These are phyloP conservation scores for Brenthis daphne DNA, from an alignment of 2,888 invertebrate species.

Conservation along the genomic window DNA sequence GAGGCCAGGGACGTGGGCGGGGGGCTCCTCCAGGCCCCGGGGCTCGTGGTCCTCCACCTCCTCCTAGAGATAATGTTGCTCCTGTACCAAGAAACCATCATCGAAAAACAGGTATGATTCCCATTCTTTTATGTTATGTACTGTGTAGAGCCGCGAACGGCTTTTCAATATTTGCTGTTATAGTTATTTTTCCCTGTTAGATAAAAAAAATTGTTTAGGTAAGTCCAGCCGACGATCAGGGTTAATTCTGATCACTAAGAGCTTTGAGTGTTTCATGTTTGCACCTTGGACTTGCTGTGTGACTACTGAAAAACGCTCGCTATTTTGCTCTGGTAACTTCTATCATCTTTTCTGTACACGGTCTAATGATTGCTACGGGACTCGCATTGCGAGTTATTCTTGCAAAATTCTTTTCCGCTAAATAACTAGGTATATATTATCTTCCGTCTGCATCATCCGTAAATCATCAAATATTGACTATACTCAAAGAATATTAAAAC, in stretches of 20 bases:
- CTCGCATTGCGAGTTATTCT: conserved; percentile 55
- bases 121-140: conserved; percentile 42
- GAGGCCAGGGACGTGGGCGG: conserved; percentile 49
- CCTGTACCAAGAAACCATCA: conserved; percentile 70
- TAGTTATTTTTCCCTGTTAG: conserved; percentile 64
- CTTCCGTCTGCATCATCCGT: conserved; percentile 13
- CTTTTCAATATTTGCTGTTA: conserved; percentile 61
- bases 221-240: conserved; percentile 70
- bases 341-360: conserved; percentile 81
- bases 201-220: conserved; percentile 61
- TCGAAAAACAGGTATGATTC: conserved; percentile 73
- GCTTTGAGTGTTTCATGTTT: conserved; percentile 84
- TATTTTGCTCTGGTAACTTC: conserved; percentile 81
- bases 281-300: conserved; percentile 84
- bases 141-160: conserved; percentile 54
- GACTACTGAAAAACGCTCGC: conserved; percentile 80
- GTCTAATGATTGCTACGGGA: conserved; percentile 77
- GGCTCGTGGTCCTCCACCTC: conserved; percentile 94
- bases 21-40: conserved; percentile 83
- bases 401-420: background rate
- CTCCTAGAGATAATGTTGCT: conserved; percentile 87
- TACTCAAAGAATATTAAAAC: conserved; percentile 20
- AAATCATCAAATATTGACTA: conserved; percentile 5
- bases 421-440: background rate
- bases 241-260: conserved; percentile 75